phyloP scores from a whole-genome alignment of 2,888 invertebrate species.

The Magallana nippona region DNA sequence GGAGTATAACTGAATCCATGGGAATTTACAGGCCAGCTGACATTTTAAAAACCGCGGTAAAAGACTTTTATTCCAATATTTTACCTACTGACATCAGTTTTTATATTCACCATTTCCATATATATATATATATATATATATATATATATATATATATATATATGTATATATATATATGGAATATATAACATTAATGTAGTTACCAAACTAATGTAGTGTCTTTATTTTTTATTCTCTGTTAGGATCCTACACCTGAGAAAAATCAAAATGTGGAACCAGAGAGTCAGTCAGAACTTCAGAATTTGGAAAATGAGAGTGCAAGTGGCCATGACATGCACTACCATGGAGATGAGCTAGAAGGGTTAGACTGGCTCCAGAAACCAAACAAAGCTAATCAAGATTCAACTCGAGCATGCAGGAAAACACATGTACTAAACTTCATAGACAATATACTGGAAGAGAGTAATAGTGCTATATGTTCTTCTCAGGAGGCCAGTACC shows the following conservation, averaged over 20 bases:
- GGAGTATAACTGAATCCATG: not conserved
- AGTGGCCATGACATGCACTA: not conserved
- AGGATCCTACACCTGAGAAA: not conserved
- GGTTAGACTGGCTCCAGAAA: not conserved
- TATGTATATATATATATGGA: too few species aligned
- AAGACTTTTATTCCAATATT: too few species aligned
- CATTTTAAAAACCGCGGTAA: not conserved
- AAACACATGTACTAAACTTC: not conserved
- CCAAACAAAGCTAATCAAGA: not conserved
- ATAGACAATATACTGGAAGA: not conserved
- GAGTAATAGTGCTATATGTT: too few species aligned
- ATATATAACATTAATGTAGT: too few species aligned
- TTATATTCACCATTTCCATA: too few species aligned
- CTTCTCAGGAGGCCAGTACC: too few species aligned
- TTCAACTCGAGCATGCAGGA: not conserved
- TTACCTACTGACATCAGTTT: too few species aligned
- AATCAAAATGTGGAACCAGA: not conserved
- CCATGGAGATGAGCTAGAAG: not conserved
- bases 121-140: too few species aligned
- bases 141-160: too few species aligned
- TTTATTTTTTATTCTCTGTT: not conserved
- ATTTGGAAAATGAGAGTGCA: not conserved
- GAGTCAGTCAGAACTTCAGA: not conserved
- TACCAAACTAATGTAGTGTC: too few species aligned
- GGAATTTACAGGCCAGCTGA: conserved; percentile 13